Evolutionary conservation across 53 echinoderm and acorn worm species (phyloP), one percentile per base, ranked within the genome.

Genomic region (Holothuria scabra): DNA sequence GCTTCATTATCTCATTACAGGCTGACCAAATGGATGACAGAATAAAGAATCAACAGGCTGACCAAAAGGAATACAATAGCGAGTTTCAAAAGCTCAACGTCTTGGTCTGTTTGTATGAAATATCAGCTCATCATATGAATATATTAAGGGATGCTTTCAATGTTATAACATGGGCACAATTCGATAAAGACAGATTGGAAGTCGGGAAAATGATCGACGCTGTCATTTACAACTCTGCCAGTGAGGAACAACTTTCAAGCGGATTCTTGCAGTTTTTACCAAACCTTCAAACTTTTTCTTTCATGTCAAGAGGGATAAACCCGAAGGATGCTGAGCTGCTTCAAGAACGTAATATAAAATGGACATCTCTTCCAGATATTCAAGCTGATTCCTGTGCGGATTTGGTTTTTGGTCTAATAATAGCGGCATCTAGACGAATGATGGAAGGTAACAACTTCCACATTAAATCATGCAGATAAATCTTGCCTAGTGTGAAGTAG

Each of bases 391-490:
- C 67, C 41, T 24, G 29, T 22, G 87, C 87, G 1, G 87, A 87
- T 82, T 8, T 56, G 35, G 82, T 58, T 3, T 32, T 87, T 55
- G 58, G 46, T 11, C 48, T 87, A 11, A 68, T 87, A 5, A 26
- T 87, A 35, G 58, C 82, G 1, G n/a, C 68, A 14, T 81, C 87
- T 8, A 87, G 87, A 70, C 67, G 67, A 81, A 28, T 87, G 13
- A 24, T 34, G 2, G 28, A 87, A 67, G 82, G 87, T 44, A 44
- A 44, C 5, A n/a, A n/a, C n/a, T n/a, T n/a, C n/a, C n/a, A n/a
- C 5, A 10, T 44, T 44, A 7, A 5, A 5, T 44, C 5, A 44
- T 7, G 5, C 10, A 44, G 10, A 7, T 10, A 5, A 5, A 10
- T n/a, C n/a, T n/a, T n/a, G n/a, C n/a, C n/a, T n/a, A n/a, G n/a